A percentile compares a stretch with the other conserved stretches of the same genome.
Evolutionary conservation across 2,797 vertebrate genomes (phyloP).

Genomic region (Xiphophorus birchmanni): DNA sequence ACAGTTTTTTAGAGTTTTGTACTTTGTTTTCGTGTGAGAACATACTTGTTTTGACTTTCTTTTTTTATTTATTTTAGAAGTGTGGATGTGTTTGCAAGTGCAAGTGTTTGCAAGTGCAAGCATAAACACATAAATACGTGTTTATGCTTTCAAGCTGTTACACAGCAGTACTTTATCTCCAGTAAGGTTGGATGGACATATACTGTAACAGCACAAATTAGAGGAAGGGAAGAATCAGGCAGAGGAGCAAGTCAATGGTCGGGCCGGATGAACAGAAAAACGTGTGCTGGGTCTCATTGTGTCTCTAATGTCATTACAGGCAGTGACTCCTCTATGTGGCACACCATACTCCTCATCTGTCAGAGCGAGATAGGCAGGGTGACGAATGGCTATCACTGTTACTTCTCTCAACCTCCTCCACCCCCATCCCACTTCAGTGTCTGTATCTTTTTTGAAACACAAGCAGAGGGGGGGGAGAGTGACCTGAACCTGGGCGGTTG

Average conservation of each 20-base stretch:
- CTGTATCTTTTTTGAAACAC: constrained; percentile 50
- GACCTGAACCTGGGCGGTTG: constrained; percentile 79
- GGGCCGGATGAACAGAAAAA: constrained; percentile 68
- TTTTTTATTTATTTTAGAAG: constrained; percentile 7
- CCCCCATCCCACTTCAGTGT: constrained; percentile 51
- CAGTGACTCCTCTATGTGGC: constrained; percentile 77
- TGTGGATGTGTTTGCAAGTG: constrained; percentile 9
- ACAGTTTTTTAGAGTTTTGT: constrained; percentile 38
- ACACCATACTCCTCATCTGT: constrained; percentile 75
- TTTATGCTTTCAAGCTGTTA: constrained; percentile 52
- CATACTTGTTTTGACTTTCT: constrained; percentile 27
- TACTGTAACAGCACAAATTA: constrained; percentile 49
- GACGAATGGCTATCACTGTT: constrained; percentile 78
- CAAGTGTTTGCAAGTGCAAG: constrained; percentile 4
- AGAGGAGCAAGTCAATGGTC: constrained; percentile 62
- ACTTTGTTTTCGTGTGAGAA: background rate
- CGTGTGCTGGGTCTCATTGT: constrained; percentile 78
- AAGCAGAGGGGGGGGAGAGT: constrained; percentile 58
- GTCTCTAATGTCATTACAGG: constrained; percentile 83
- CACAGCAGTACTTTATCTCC: constrained; percentile 61
- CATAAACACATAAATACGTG: background rate
- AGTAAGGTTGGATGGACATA: constrained; percentile 55
- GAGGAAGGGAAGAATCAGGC: constrained; percentile 59
- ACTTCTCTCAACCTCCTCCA: constrained; percentile 57
- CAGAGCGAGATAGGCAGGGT: constrained; percentile 78